A percentile compares a stretch with the other conserved stretches of the same genome.
These are phyloP conservation scores for Nymphalis polychloros DNA, from an alignment of 2,888 invertebrate species.

Conservation along the genomic window DNA sequence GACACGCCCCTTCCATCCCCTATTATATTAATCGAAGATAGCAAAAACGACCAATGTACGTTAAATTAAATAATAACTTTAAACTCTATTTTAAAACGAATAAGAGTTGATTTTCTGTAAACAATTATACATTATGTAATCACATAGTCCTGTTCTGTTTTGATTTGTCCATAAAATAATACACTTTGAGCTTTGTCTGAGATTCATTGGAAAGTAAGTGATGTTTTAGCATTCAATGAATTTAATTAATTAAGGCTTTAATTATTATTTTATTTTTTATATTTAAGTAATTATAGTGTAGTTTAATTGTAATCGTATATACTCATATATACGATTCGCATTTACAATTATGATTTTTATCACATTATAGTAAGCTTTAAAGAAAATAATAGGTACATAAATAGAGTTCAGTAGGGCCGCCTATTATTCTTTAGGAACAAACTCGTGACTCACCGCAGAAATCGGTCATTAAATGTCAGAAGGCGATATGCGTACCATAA, in stretches of 20 bases:
- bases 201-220: conserved; percentile 73
- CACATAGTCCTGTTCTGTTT: conserved; percentile 53
- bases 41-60: conserved; percentile 51
- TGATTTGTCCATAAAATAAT: conserved; percentile 80
- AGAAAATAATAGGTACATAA: no score
- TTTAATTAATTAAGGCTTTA: conserved; percentile 37
- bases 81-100: conserved; percentile 31
- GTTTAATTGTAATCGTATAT: no score
- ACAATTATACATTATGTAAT: conserved; percentile 51
- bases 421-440: no score
- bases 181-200: conserved; percentile 79
- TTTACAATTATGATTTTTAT: no score
- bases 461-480: no score
- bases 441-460: no score
- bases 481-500: no score
- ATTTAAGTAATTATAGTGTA: neutral
- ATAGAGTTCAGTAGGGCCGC: no score
- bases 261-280: neutral
- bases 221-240: conserved; percentile 75
- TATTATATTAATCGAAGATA: conserved; percentile 62
- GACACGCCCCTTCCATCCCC: conserved; percentile 79
- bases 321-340: no score
- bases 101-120: conserved; percentile 38
- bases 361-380: no score
- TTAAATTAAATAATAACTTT: conserved; percentile 40